Evolutionary conservation across 2,113 vertebrate genomes (phyloP), one percentile per base, ranked within the genome.

Genomic region (Pluvianellus socialis): DNA sequence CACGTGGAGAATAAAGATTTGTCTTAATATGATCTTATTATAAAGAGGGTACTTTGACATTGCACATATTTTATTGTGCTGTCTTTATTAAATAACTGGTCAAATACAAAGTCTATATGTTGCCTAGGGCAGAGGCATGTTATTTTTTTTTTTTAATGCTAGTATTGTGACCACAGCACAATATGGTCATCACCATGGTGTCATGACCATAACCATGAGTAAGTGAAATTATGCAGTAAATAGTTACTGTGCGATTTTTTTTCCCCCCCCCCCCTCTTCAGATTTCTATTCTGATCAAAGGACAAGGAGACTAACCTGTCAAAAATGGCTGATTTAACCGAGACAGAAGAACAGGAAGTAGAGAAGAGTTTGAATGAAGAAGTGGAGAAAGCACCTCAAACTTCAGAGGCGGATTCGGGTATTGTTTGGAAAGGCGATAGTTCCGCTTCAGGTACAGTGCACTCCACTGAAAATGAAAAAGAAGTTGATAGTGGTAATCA

Each of bases 321-420:
- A 75, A 66, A 91, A 92, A 98, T 98, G 98, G 96, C 98, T 96
- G 96, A 96, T 92, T 86, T 86, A 88, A 50, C 67, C 75, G 96
- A 92, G 92, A 33, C 61, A 73, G 94, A 96, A 44, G 94, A 98
- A 49, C 84, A 70, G 88, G 70, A 91, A 82, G 67, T 9, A 70
- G 92, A 93, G 81, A 97, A 98, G 66, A 61, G 52, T 82, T 92
- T 95, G 88, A 62, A 79, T 94, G 94, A 97, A 94, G 82, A 97
- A 75, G 88, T 38, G 70, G 74, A 97, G 53, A 95, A 83, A 87
- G 38, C 42, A 13, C 79, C 88, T 59, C 1, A 3, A 52, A 50
- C 90, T 93, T 92, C 12, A 75, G 96, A 96, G 83, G 55, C 86
- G 76, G 95, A 92, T 53, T 73, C 95, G 67, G 61, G 56, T 66